A percentile compares a stretch with the other conserved stretches of the same genome.
These are phyloP conservation scores for Coelopa frigida DNA, from an alignment of 1,140 invertebrate species.

Conservation along the genomic window DNA sequence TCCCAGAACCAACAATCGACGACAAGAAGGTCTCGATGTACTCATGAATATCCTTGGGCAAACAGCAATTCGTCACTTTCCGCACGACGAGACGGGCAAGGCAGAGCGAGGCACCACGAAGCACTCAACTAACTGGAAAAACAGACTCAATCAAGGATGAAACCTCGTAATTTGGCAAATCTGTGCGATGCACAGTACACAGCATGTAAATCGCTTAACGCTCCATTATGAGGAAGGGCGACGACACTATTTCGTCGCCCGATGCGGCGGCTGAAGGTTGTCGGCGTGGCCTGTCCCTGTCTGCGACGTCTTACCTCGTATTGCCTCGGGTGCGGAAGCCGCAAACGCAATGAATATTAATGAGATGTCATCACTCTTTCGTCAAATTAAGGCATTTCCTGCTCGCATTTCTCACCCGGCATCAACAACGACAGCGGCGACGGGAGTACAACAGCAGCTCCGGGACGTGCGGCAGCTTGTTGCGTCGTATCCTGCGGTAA, in stretches of 20 bases:
- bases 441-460: constrained; percentile 7
- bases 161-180: no score
- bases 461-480: not conserved
- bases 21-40: no score
- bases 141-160: no score
- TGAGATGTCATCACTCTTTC: constrained; percentile 43
- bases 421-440: constrained; percentile 3
- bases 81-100: no score
- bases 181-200: no score
- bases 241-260: not conserved
- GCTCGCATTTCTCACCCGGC: constrained; percentile 5
- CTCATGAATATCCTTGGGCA: no score
- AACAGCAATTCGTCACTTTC: no score
- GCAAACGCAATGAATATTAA: constrained; percentile 40
- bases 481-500: constrained; percentile 23
- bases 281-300: not conserved
- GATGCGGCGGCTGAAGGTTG: not conserved
- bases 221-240: not conserved
- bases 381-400: constrained; percentile 28
- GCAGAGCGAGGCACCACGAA: no score
- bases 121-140: no score
- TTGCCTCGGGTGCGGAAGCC: not conserved
- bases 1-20: no score
- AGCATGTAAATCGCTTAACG: not conserved
- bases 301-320: not conserved